phyloP scores from a whole-genome alignment of 2,797 vertebrate genomes.

The Crax fasciolata region DNA sequence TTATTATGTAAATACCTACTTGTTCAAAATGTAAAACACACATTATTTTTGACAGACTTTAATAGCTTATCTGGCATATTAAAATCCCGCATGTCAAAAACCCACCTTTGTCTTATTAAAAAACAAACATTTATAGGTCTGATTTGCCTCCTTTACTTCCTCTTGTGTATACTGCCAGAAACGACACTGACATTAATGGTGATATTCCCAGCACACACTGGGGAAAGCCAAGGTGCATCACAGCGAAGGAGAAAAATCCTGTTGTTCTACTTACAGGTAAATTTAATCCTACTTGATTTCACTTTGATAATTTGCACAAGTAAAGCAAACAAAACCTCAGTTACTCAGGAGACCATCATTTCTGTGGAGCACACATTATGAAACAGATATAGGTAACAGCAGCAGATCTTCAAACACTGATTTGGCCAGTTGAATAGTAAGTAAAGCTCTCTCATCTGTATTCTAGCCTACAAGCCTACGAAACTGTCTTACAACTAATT shows the following conservation, averaged over 20 bases:
- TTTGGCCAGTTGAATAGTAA: slow-evolving; percentile 5
- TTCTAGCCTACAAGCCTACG: not conserved
- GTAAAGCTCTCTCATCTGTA: slow-evolving; percentile 17
- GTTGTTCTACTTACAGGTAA: slow-evolving; percentile 49
- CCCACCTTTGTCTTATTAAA: not conserved
- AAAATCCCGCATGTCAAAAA: not conserved
- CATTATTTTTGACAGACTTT: slow-evolving; percentile 45
- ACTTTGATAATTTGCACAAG: slow-evolving; percentile 36
- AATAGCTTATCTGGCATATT: slow-evolving; percentile 26
- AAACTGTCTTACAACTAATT: slow-evolving; percentile 67
- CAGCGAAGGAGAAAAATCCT: slow-evolving; percentile 21
- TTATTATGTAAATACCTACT: slow-evolving; percentile 68
- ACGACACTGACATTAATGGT: slow-evolving; percentile 27
- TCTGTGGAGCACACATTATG: not conserved
- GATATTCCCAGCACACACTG: slow-evolving; percentile 13
- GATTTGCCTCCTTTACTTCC: slow-evolving; percentile 24
- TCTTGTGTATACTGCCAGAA: slow-evolving; percentile 20
- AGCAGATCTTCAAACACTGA: slow-evolving; percentile 40
- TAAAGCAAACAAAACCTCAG: slow-evolving; percentile 48
- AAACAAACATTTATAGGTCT: not conserved
- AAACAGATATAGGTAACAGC: not conserved
- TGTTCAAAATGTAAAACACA: slow-evolving; percentile 51
- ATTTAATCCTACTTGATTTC: slow-evolving; percentile 54
- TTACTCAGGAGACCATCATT: slow-evolving; percentile 41
- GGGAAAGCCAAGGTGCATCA: slow-evolving; percentile 39